Evolutionary conservation across 1,140 invertebrate species (phyloP).

Genomic region (Calephelis nemesis): DNA sequence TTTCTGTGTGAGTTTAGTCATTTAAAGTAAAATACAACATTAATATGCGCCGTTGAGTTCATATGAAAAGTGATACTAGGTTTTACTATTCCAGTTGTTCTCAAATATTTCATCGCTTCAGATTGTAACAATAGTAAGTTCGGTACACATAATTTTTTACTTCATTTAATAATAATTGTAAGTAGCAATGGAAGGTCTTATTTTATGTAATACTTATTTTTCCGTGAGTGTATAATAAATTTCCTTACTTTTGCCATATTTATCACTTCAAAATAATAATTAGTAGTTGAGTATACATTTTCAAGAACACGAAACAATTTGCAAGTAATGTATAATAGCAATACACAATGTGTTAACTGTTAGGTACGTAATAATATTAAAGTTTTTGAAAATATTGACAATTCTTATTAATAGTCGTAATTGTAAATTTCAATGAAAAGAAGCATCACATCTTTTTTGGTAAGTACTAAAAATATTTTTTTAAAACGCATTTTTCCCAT

Average conservation of each 20-base stretch:
- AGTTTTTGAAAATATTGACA: too few species aligned
- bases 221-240: neutral
- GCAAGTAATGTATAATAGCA: neutral
- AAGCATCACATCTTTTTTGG: too few species aligned
- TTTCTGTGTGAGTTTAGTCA: neutral
- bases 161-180: neutral
- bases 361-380: too few species aligned
- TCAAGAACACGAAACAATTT: neutral
- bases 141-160: too few species aligned
- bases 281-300: neutral
- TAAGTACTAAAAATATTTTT: too few species aligned
- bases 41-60: constrained; percentile 13
- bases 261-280: neutral
- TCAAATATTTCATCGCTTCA: neutral
- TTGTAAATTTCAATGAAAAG: too few species aligned
- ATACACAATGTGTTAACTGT: too few species aligned
- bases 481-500: too few species aligned
- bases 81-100: constrained; percentile 17
- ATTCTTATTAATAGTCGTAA: too few species aligned
- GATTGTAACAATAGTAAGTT: neutral
- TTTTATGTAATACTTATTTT: constrained; percentile 8
- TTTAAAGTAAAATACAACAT: constrained; percentile 1
- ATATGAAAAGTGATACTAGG: constrained; percentile 18
- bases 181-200: constrained; percentile 11
- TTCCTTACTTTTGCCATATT: constrained; percentile 13